Percentiles rank a stretch among this genome's conserved stretches.
Conservation (phyloP, 2,888 invertebrate genomes). For the Germaria angustata region DNA sequence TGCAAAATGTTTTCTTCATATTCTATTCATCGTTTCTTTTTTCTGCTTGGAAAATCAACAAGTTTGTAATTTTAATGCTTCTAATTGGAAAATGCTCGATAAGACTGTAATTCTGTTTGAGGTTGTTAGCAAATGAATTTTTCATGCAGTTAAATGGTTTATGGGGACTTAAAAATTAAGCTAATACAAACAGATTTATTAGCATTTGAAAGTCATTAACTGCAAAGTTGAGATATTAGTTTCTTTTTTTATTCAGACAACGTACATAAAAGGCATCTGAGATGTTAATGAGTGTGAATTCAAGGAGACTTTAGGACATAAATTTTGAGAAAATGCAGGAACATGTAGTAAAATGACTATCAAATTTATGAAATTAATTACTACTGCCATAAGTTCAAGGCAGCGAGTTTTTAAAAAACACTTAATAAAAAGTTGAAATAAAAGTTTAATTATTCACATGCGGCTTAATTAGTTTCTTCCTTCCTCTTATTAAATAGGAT, state of each 20-base stretch:
- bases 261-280: too few relatives aligned
- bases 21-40: too few relatives aligned
- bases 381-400: too few relatives aligned
- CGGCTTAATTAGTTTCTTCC: too few relatives aligned
- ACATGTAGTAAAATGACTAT: too few relatives aligned
- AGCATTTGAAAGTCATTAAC: constrained; percentile 11
- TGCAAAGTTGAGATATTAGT: neutral
- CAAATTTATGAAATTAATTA: too few relatives aligned
- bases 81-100: constrained; percentile 41
- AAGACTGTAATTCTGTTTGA: constrained; percentile 1
- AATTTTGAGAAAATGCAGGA: neutral
- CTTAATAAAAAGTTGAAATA: too few relatives aligned
- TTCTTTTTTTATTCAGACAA: neutral
- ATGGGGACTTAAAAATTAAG: neutral
- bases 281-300: neutral
- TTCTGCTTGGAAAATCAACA: constrained; percentile 34
- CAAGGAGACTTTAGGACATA: neutral
- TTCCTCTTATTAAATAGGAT: too few relatives aligned
- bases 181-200: constrained; percentile 32
- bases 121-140: constrained; percentile 24
- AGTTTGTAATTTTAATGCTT: constrained; percentile 53
- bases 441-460: too few relatives aligned
- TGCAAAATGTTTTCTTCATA: neutral
- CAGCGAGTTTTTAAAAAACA: too few relatives aligned
- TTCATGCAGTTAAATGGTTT: constrained; percentile 2